phyloP scores from a whole-genome alignment of 2,888 invertebrate species.

The Stenodera caucasica region DNA sequence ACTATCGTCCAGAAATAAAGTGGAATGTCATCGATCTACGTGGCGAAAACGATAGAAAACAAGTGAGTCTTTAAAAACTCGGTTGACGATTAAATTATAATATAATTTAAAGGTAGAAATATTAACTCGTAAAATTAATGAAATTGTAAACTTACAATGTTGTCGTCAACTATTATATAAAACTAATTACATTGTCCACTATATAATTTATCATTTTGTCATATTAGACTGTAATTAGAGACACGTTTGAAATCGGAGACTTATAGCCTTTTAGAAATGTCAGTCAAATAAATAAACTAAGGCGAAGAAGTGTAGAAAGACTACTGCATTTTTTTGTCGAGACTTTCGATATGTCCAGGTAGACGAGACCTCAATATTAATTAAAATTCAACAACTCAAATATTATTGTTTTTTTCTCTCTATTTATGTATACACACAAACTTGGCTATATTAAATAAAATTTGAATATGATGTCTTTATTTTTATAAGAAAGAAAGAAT shows the following conservation, averaged over 20 bases:
- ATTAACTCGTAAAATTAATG: conserved; percentile 6
- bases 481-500: conserved; percentile 22
- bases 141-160: conserved; percentile 1
- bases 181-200: conserved; percentile 5
- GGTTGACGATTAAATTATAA: not conserved
- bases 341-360: no score
- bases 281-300: conserved; percentile 7
- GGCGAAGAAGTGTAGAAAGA: conserved; percentile 9
- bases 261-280: conserved; percentile 8
- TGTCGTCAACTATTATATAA: not conserved
- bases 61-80: no score
- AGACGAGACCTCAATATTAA: not conserved
- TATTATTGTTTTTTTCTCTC: not conserved
- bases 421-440: no score
- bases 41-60: not conserved
- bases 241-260: conserved; percentile 6
- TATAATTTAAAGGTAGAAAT: conserved; percentile 1
- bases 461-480: not conserved
- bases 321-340: no score
- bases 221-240: conserved; percentile 7
- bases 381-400: not conserved
- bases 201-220: conserved; percentile 8
- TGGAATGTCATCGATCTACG: no score
- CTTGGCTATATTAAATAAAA: not conserved
- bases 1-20: conserved; percentile 16